phyloP scores from a whole-genome alignment of 2,888 invertebrate species.

The Mylabris sibirica region DNA sequence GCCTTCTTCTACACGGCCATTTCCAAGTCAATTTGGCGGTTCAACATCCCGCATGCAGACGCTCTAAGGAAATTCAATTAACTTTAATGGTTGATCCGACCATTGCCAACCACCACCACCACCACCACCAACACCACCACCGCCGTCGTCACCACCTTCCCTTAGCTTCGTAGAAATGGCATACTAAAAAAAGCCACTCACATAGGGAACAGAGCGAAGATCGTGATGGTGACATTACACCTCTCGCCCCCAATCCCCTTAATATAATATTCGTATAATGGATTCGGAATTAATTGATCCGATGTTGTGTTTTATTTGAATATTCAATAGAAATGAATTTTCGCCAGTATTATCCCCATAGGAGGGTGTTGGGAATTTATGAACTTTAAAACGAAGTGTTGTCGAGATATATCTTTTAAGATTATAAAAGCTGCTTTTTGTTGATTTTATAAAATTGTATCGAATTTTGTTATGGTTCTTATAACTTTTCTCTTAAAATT shows the following conservation, averaged over 20 bases:
- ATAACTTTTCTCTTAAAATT: not conserved
- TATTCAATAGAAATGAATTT: conserved; percentile 14
- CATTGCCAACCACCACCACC: conserved; percentile 51
- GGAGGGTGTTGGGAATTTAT: not conserved
- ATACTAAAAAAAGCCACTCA: conserved; percentile 22
- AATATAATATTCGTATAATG: conserved; percentile 56
- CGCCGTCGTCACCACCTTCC: conserved; percentile 14
- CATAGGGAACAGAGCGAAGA: conserved; percentile 26
- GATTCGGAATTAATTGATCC: conserved; percentile 57
- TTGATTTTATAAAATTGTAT: not conserved
- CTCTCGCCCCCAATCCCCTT: conserved; percentile 39
- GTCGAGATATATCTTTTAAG: not conserved
- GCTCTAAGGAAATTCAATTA: conserved; percentile 64
- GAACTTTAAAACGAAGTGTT: not conserved
- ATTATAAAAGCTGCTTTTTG: not conserved
- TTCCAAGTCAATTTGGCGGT: conserved; percentile 63
- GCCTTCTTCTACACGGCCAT: conserved; percentile 58
- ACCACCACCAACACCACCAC: not conserved
- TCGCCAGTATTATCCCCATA: not conserved
- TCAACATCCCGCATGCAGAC: conserved; percentile 60
- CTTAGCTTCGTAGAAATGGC: conserved; percentile 6
- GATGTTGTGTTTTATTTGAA: conserved; percentile 36
- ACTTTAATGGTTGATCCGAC: conserved; percentile 64
- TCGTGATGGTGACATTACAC: conserved; percentile 9
- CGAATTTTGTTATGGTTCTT: not conserved